These are phyloP conservation scores for Phoenicopterus ruber DNA, from an alignment of 2,113 vertebrate species.

Conservation along the genomic window DNA sequence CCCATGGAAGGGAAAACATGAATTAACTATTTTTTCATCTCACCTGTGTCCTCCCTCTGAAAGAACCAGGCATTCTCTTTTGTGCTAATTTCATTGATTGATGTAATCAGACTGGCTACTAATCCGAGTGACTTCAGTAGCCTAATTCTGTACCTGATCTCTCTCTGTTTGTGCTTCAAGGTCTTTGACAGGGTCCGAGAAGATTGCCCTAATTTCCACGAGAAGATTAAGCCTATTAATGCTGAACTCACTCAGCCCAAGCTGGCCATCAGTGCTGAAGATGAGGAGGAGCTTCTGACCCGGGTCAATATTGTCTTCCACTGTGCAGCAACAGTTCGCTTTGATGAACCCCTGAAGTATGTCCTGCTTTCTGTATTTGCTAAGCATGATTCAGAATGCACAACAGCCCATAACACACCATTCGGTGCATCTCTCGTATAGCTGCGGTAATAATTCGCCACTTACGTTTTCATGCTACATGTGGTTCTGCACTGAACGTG, in stretches of 20 bases:
- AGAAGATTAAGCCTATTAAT: conserved; percentile 89
- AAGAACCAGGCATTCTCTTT: not conserved
- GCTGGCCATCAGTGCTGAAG: conserved; percentile 86
- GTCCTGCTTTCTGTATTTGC: not conserved
- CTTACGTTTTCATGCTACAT: not conserved
- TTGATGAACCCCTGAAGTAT: conserved; percentile 90
- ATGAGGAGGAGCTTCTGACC: conserved; percentile 80
- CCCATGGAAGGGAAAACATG: not conserved
- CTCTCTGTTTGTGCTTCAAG: conserved; percentile 72
- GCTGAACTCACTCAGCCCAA: conserved; percentile 89
- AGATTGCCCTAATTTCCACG: conserved; percentile 85
- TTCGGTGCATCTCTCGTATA: not conserved
- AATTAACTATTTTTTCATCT: not conserved
- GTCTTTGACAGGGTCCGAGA: conserved; percentile 91
- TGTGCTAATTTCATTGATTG: not conserved
- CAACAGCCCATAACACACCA: not conserved
- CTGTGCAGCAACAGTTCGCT: conserved; percentile 94
- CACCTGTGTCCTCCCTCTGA: not conserved
- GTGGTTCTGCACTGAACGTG: not conserved
- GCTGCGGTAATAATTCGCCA: not conserved
- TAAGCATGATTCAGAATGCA: not conserved
- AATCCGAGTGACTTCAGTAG: not conserved
- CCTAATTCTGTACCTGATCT: conserved; percentile 38
- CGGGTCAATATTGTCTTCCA: conserved; percentile 90
- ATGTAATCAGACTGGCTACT: not conserved